These are phyloP conservation scores for Paramuricea clavata DNA, from an alignment of 92 coral and sea anemone genomes.

Conservation along the genomic window DNA sequence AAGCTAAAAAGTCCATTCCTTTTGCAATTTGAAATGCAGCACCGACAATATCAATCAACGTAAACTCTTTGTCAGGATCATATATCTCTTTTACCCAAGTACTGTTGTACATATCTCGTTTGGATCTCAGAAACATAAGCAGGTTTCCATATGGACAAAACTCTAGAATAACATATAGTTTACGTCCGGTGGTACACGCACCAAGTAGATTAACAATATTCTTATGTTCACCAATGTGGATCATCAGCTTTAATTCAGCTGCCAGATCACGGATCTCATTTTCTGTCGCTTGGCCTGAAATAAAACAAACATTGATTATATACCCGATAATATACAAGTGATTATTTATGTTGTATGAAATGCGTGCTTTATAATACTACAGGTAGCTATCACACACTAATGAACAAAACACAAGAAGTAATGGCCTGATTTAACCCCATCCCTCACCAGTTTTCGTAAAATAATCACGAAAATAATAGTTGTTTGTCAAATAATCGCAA, in stretches of 20 bases:
- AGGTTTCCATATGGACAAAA: conserved; percentile 89
- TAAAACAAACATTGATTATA: neutral
- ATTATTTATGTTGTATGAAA: too few species aligned
- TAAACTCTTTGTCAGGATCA: conserved; percentile 82
- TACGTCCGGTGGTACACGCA: conserved; percentile 87
- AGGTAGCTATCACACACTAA: too few species aligned
- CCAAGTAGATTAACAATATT: conserved; percentile 92
- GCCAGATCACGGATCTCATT: conserved; percentile 89
- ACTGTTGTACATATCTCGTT: conserved; percentile 75
- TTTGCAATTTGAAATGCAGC: conserved; percentile 79
- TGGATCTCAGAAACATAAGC: conserved; percentile 76
- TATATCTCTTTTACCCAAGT: conserved; percentile 77
- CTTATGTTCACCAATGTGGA: conserved; percentile 86
- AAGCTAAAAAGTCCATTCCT: conserved; percentile 89
- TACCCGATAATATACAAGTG: neutral
- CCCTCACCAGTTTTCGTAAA: too few species aligned
- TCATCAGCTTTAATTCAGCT: conserved; percentile 86
- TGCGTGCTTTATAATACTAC: too few species aligned
- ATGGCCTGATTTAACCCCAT: too few species aligned
- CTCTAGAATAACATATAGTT: conserved; percentile 86
- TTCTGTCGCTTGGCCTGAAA: conserved; percentile 76
- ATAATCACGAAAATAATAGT: too few species aligned
- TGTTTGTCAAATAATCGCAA: too few species aligned
- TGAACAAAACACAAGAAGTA: too few species aligned
- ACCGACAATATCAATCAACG: conserved; percentile 82